Conservation (phyloP, 2,113 vertebrate genomes). For the Procapra przewalskii region DNA sequence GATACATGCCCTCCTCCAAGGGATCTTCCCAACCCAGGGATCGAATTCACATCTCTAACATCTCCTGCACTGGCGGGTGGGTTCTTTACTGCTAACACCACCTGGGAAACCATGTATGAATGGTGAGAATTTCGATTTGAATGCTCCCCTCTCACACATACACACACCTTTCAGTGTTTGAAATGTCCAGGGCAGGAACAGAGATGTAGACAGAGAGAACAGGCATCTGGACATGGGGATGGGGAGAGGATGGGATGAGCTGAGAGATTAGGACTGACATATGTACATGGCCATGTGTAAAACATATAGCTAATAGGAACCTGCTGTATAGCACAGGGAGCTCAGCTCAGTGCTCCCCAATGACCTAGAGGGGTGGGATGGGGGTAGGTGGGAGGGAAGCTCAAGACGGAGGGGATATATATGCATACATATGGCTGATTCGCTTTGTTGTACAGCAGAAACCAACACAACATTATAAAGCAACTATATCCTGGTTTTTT, state of each 20-base stretch:
- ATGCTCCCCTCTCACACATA: not conserved
- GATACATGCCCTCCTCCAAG: not conserved
- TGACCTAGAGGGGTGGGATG: not conserved
- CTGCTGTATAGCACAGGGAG: not conserved
- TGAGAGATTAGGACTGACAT: not conserved
- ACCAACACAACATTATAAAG: not conserved
- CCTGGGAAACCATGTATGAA: not conserved
- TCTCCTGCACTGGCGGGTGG: not conserved
- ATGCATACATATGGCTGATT: not conserved
- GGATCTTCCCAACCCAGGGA: not conserved
- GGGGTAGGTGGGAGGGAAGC: not conserved
- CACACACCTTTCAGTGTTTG: not conserved
- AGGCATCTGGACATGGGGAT: not conserved
- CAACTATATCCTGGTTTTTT: not conserved
- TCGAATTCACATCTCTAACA: fast-evolving
- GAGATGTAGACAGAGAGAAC: not conserved
- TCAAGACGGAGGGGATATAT: not conserved
- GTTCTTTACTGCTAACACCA: not conserved
- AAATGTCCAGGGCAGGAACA: not conserved
- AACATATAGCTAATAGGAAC: not conserved
- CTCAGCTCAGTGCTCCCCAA: not conserved
- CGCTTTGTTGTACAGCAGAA: not conserved
- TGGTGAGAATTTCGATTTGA: not conserved
- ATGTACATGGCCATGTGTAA: not conserved
- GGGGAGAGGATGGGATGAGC: not conserved